Percentiles rank a stretch among this genome's conserved stretches.
Conservation (phyloP, 2,888 invertebrate genomes). For the Macrophya annulata region DNA sequence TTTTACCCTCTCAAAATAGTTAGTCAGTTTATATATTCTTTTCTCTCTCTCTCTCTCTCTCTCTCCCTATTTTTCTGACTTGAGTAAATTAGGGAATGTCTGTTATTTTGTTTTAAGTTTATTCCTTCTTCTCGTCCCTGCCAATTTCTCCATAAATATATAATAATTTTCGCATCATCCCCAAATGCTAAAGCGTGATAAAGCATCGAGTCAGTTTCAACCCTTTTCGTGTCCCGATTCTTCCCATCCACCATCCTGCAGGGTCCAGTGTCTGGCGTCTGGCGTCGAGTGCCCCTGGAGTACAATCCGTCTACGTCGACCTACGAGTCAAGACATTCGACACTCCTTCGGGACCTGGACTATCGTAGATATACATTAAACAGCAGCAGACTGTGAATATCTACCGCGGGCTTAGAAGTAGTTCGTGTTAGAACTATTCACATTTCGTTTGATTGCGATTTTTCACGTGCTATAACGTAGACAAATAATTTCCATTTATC, state of each 20-base stretch:
- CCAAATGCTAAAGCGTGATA: background rate
- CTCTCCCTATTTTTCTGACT: background rate
- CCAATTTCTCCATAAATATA: background rate
- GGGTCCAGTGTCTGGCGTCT: constrained; percentile 37
- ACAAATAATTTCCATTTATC: background rate
- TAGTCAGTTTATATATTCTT: too few relatives aligned
- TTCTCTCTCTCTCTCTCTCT: too few relatives aligned
- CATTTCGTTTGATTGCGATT: too few relatives aligned
- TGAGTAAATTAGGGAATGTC: background rate
- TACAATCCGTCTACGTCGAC: constrained; percentile 49
- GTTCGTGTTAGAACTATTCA: too few relatives aligned
- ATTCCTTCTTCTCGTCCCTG: background rate
- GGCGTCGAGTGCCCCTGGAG: constrained; percentile 46
- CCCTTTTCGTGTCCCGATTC: constrained; percentile 32
- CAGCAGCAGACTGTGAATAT: background rate
- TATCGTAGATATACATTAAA: constrained; percentile 36
- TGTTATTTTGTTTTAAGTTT: background rate
- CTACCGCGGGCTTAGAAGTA: background rate
- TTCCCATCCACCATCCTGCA: constrained; percentile 8
- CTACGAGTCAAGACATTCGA: constrained; percentile 35
- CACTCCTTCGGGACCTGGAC: background rate
- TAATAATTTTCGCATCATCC: background rate
- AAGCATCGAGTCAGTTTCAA: constrained; percentile 22
- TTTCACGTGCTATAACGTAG: too few relatives aligned
- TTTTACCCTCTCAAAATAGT: too few relatives aligned